Evolutionary conservation across 2,113 vertebrate species (phyloP).

Genomic region (Sinocyclocheilus maitianheensis): DNA sequence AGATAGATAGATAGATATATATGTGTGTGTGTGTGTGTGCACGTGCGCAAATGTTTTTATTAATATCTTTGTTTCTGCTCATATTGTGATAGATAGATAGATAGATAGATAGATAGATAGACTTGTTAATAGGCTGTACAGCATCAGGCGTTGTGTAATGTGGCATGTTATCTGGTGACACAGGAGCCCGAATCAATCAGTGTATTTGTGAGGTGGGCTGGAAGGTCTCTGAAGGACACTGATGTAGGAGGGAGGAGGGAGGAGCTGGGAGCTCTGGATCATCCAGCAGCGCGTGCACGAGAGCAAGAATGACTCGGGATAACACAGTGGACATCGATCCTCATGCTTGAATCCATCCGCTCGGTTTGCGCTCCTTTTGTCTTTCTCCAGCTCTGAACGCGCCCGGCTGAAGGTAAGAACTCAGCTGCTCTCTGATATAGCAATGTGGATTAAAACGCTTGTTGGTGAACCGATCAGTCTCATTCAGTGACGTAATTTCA

Average conservation of each 20-base stretch:
- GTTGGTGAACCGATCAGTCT: not conserved
- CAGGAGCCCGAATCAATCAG: not conserved
- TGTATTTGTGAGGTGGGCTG: not conserved
- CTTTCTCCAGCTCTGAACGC: not conserved
- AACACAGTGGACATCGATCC: not conserved
- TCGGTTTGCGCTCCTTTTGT: not conserved
- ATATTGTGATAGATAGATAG: too few species aligned
- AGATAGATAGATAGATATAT: too few species aligned
- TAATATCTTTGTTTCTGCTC: too few species aligned
- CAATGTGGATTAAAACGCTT: not conserved
- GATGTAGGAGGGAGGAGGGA: conserved; percentile 20
- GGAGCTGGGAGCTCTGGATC: conserved; percentile 2
- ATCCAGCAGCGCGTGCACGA: conserved; percentile 1
- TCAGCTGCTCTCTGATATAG: not conserved
- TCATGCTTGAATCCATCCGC: not conserved
- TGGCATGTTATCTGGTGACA: too few species aligned
- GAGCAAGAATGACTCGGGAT: conserved; percentile 12
- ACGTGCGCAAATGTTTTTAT: too few species aligned
- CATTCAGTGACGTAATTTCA: not conserved
- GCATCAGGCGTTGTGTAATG: not conserved
- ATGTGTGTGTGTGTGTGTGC: too few species aligned
- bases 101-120: too few species aligned
- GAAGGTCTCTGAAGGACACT: conserved; percentile 30
- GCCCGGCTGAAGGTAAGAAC: not conserved
- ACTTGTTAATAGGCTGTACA: too few species aligned